Evolutionary conservation across 23 tunicate species (phyloP).

Genomic region (Halocynthia roretzi): DNA sequence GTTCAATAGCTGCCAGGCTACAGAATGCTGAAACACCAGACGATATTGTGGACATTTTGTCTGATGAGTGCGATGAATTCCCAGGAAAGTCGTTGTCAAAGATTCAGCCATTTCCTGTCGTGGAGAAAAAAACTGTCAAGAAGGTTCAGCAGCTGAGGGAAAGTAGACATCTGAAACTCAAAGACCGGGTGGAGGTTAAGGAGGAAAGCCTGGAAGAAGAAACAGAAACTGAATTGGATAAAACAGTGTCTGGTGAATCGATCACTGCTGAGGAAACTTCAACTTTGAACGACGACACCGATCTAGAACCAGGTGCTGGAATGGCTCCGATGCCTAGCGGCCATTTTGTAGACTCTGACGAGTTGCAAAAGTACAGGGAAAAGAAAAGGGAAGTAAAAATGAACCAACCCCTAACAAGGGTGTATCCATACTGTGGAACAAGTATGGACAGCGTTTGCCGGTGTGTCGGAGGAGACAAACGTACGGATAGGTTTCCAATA

Average conservation of each 20-base stretch:
- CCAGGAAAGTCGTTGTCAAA: constrained; percentile 14
- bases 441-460: background rate
- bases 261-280: background rate
- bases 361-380: background rate
- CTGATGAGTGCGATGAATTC: constrained; percentile 19
- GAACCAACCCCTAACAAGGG: background rate
- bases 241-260: background rate
- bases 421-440: constrained; percentile 20
- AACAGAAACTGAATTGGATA: background rate
- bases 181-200: constrained; percentile 9
- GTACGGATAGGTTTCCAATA: background rate
- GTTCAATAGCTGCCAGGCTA: constrained; percentile 34
- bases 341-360: background rate
- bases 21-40: constrained; percentile 10
- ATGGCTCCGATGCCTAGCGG: constrained; percentile 19
- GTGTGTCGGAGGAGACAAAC: constrained; percentile 17
- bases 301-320: too few species aligned
- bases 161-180: background rate
- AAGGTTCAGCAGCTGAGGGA: background rate
- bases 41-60: constrained; percentile 36
- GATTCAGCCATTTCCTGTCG: constrained; percentile 26
- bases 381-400: background rate
- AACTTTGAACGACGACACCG: background rate
- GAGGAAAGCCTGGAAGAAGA: background rate
- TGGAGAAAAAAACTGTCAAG: constrained; percentile 1